Evolutionary conservation across 2,797 vertebrate species (phyloP), one percentile per base, ranked within the genome.

Genomic region (Microcaecilia unicolor): DNA sequence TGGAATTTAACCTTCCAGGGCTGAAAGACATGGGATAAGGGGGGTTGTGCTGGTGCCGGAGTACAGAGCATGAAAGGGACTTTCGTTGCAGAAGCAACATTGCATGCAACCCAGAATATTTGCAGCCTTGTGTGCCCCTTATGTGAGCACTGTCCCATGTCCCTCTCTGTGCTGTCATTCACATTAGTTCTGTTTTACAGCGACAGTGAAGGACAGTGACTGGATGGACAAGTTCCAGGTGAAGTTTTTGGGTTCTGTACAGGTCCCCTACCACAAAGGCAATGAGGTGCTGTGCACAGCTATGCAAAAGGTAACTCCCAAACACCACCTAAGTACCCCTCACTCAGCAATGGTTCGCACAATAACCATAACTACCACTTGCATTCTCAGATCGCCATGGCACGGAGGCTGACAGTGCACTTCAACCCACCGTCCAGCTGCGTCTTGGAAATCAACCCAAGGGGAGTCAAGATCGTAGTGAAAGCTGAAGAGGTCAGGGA

Each of bases 341-440:
- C 15, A 6, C 10, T 28, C 11, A 7, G 5, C 22, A 5, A 2
- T 16, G 3, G 12, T 5, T 10, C 38, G 25, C 6, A 3, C 18
- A 4, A 5, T 9, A 16, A n/a, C n/a, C 7, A n/a, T 19, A 5
- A 13, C 3, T 1, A 6, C 12, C n/a, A n/a, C n/a, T n/a, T n/a
- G n/a, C n/a, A n/a, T n/a, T n/a, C n/a, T 5, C 64, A 98, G 94
- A 96, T 98, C 14, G 94, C 95, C 50, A 94, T 90, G 52, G 94
- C 91, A n/a, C 90, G 95, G 67, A 84, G 89, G 65, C 87, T 92
- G 85, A 98, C 92, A 24, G 88, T 98, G 49, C 91, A 94, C 77
- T 93, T 93, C 77, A 96, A 98, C 77, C 95, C 95, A 0, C 94
- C 95, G 18, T 94, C 95, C 30, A 91, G 89, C 65, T 98, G 94